These are phyloP conservation scores for Actenoides hombroni DNA, from an alignment of 2,113 vertebrate genomes.

Conservation along the genomic window DNA sequence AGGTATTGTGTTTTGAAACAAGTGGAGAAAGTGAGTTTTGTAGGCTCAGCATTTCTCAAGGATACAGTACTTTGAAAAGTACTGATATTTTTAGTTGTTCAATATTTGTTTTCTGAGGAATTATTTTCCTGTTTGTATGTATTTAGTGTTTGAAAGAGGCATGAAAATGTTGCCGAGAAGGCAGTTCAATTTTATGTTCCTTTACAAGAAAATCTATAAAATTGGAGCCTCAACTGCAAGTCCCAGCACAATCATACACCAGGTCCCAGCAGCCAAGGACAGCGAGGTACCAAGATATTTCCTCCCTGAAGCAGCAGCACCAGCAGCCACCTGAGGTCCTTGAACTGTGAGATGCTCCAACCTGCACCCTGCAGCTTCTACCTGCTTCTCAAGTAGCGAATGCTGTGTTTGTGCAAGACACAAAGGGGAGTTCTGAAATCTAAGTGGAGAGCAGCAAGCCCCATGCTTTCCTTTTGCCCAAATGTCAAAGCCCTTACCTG, in stretches of 20 bases:
- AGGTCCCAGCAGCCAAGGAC: neutral
- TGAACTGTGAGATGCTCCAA: neutral
- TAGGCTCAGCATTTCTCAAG: neutral
- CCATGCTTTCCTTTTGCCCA: neutral
- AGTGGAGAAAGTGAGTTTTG: neutral
- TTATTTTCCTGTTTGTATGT: neutral
- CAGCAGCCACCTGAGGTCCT: neutral
- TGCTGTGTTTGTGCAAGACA: neutral
- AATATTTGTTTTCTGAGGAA: neutral
- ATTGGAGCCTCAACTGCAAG: neutral
- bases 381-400: neutral
- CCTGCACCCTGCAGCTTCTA: neutral
- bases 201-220: neutral
- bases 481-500: neutral
- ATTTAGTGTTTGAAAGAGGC: neutral
- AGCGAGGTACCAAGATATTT: neutral
- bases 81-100: neutral
- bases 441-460: neutral
- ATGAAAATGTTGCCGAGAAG: neutral
- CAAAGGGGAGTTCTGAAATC: neutral
- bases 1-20: neutral
- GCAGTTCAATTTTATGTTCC: neutral
- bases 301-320: neutral
- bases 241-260: neutral
- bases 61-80: neutral